Evolutionary conservation across 2,113 vertebrate genomes (phyloP).

Genomic region (Piaya cayana): DNA sequence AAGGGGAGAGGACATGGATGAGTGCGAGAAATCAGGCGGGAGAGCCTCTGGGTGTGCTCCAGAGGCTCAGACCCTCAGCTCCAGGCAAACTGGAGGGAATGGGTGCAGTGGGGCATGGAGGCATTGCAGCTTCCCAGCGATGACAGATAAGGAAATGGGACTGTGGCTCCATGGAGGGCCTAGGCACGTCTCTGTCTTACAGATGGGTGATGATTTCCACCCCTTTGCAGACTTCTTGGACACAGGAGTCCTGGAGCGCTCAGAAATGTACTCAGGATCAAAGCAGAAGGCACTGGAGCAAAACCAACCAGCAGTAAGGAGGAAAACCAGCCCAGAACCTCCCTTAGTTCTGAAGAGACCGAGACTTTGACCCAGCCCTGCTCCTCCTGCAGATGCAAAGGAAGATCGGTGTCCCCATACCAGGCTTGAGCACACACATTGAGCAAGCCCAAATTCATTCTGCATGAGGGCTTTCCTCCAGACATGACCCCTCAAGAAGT

Average conservation of each 20-base stretch:
- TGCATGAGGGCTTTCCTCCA: not conserved
- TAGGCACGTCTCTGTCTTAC: not conserved
- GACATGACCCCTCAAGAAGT: not conserved
- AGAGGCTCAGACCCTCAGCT: not conserved
- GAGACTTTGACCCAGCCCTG: not conserved
- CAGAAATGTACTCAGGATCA: not conserved
- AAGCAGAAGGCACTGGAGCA: not conserved
- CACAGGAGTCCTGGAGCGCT: not conserved
- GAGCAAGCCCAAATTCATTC: not conserved
- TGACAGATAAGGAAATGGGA: not conserved
- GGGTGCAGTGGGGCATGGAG: conserved; percentile 7
- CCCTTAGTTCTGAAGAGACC: not conserved
- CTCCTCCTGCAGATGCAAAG: not conserved
- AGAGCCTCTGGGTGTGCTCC: not conserved
- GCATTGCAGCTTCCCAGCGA: not conserved
- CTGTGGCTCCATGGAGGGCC: not conserved
- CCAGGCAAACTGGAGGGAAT: not conserved
- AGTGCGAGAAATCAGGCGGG: not conserved
- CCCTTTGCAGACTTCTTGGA: not conserved
- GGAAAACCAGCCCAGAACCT: not conserved
- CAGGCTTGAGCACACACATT: not conserved
- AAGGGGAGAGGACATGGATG: not conserved
- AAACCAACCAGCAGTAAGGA: not conserved
- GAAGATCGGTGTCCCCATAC: not conserved
- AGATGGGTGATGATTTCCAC: not conserved